Base-by-base conservation (phyloP, 2,113 vertebrate genomes). In the Maccullochella peelii region DNA sequence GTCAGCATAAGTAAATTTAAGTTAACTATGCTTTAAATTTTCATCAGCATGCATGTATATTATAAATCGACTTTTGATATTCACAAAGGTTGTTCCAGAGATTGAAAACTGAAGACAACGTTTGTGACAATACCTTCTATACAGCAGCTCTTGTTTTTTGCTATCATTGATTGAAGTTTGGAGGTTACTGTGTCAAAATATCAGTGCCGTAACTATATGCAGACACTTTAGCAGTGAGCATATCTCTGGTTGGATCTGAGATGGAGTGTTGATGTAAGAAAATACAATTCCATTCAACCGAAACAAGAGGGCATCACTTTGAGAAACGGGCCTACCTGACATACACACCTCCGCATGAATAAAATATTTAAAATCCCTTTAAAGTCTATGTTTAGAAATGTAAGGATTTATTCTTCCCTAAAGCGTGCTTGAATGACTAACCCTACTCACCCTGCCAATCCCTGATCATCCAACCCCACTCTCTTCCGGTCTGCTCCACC, bases 401-500 rank as follows among this genome's bases (percentile, higher is more conserved):
- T 67, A 38, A 78, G 61, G 52, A 71, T 86, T 79, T 73, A 86
- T 76, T 73, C n/a, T 77, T 50, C 71, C 68, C 33, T 55, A 10
- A 74, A 77, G 66, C 27, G 1, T 90, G 49, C 44, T 73, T 77
- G 49, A 83, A 44, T 86, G 72, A 84, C 79, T 92, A 86, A 92
- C 76, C 79, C 65, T 82, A 44, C 90, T 77, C 73, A 87, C 74
- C 57, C 83, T 87, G 61, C 81, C 83, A 47, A 84, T 77, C 73
- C 85, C 71, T 84, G 69, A 89, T 83, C 69, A 47, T 74, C 63
- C 88, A 58, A 84, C 87, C 89, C 77, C 82, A 55, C 80, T 86
- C 59, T 87, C 77, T 86, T 80, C 66, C 66, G 75, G 52, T 80
- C 82, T 84, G 82, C 79, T 77, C 84, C 88, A 80, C 86, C 89